Conservation (phyloP, 2,888 invertebrate genomes). For the Dasypolia templi region DNA sequence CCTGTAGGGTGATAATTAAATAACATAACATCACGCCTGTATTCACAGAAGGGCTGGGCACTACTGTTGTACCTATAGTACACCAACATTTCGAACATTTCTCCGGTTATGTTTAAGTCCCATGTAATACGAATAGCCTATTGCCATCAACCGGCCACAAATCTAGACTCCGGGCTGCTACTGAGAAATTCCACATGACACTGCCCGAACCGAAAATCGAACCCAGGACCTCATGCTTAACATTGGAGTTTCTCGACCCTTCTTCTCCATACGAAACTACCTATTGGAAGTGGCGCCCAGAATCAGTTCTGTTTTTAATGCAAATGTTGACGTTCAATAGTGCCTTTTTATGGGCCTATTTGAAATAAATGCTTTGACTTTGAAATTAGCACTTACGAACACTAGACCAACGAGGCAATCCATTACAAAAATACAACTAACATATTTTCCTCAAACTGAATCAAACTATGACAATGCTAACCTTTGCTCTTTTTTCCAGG, state of each 20-base stretch:
- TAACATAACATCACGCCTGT: not conserved
- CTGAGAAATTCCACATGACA: not conserved
- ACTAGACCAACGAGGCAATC: not conserved
- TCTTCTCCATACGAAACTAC: too few relatives aligned
- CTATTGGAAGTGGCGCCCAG: too few relatives aligned
- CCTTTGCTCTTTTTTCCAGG: constrained; percentile 59
- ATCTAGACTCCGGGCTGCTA: not conserved
- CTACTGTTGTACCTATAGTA: not conserved
- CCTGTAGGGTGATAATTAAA: not conserved
- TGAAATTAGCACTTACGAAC: not conserved
- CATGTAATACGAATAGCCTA: not conserved
- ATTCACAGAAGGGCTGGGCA: not conserved
- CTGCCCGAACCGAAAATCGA: not conserved
- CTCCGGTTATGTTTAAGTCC: not conserved
- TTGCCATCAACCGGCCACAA: not conserved
- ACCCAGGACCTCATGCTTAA: not conserved
- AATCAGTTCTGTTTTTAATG: too few relatives aligned
- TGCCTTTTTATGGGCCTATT: too few relatives aligned
- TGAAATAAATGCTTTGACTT: too few relatives aligned
- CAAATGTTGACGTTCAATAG: too few relatives aligned
- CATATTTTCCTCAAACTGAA: not conserved
- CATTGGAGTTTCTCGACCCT: too few relatives aligned
- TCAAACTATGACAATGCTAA: constrained; percentile 25
- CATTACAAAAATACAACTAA: not conserved
- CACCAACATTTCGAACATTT: not conserved